Conservation (phyloP, 1,140 invertebrate species). For the Panagrolaimus sp. region DNA sequence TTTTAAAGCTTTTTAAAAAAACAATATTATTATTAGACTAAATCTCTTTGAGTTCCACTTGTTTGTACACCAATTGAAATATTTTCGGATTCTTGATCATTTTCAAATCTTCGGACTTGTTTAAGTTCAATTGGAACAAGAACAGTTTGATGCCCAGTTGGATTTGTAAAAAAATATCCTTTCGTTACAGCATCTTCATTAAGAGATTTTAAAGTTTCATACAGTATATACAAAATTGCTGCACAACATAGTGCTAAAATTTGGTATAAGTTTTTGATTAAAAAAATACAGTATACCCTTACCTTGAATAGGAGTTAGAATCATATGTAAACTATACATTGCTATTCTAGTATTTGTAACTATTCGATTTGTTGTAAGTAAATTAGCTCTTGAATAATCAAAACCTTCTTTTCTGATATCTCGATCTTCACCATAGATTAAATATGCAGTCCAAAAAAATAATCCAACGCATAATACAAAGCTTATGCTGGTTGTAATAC, state of each 20-base stretch:
- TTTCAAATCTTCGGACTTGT: conserved; percentile 36
- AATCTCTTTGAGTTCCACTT: conserved; percentile 35
- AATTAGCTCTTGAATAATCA: conserved; percentile 37
- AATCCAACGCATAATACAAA: conserved; percentile 40
- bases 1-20: too few species aligned
- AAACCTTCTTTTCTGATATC: conserved; percentile 36
- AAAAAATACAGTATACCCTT: background rate
- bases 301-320: conserved; percentile 52
- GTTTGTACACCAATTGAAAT: conserved; percentile 53
- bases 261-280: background rate
- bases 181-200: conserved; percentile 40
- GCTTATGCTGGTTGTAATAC: conserved; percentile 34
- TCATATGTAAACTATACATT: conserved; percentile 55
- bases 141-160: conserved; percentile 52
- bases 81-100: conserved; percentile 42
- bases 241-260: conserved; percentile 30
- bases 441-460: conserved; percentile 53
- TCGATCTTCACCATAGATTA: conserved; percentile 53
- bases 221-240: conserved; percentile 41
- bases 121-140: conserved; percentile 53
- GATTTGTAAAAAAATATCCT: conserved; percentile 50
- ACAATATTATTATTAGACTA: conserved; percentile 6
- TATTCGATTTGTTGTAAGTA: conserved; percentile 46
- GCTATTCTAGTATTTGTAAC: conserved; percentile 54
- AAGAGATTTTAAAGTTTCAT: conserved; percentile 35